Conservation (phyloP, 92 coral and sea anemone genomes). For the Porites evermanni region DNA sequence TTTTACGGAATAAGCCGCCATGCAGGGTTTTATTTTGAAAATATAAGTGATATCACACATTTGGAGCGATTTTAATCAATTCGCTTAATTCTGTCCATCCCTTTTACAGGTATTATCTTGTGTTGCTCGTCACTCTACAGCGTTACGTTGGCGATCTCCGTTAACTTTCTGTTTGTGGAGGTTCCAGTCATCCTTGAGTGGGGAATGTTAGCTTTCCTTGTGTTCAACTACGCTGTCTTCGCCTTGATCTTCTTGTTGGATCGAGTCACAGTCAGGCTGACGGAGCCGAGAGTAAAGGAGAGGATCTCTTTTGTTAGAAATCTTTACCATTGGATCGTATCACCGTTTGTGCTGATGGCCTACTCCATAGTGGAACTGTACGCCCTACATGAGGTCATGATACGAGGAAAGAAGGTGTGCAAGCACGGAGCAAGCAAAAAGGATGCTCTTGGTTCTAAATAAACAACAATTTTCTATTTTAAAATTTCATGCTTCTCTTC, state of each 20-base stretch:
- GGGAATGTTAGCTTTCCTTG: neutral
- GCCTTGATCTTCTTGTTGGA: conserved; percentile 5
- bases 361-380: conserved; percentile 20
- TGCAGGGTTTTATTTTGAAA: too few species aligned
- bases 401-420: conserved; percentile 11
- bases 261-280: neutral
- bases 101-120: neutral
- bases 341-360: neutral
- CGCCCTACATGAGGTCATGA: conserved; percentile 17
- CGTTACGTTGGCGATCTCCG: neutral
- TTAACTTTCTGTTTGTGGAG: neutral
- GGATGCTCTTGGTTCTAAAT: conserved; percentile 2
- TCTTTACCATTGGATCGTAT: neutral
- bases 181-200: neutral
- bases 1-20: too few species aligned
- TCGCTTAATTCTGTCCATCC: neutral
- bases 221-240: neutral
- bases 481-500: too few species aligned
- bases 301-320: neutral
- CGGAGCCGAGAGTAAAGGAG: conserved; percentile 8
- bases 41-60: too few species aligned
- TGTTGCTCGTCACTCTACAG: neutral
- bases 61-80: neutral
- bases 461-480: too few species aligned
- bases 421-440: conserved; percentile 22